Percentiles rank a stretch among this genome's conserved stretches.
phyloP scores from a whole-genome alignment of 2,113 vertebrate genomes.

The Chrysochloris asiatica region DNA sequence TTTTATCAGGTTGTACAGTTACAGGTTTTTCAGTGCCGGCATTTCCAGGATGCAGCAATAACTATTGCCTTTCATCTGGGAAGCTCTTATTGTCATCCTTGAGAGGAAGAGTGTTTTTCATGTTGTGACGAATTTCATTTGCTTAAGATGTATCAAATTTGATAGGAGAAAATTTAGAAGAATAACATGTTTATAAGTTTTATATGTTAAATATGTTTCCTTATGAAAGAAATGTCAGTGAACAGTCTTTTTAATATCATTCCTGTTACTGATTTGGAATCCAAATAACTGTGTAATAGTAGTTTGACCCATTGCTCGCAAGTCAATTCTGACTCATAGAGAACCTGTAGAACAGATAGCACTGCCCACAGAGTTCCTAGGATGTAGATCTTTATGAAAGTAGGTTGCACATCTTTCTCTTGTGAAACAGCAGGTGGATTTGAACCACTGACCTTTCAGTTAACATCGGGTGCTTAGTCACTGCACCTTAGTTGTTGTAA shows the following conservation, averaged over 20 bases:
- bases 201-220: background rate
- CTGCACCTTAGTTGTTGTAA: background rate
- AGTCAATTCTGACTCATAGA: background rate
- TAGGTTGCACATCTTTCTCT: background rate
- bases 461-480: background rate
- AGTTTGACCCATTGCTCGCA: background rate
- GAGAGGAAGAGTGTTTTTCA: background rate
- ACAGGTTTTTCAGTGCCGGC: background rate
- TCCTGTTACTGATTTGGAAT: background rate
- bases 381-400: background rate
- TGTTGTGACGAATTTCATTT: background rate
- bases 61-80: background rate
- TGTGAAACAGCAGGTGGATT: background rate
- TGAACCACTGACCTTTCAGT: background rate
- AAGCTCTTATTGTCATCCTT: background rate
- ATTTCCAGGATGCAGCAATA: background rate
- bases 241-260: background rate
- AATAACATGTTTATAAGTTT: background rate
- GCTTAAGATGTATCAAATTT: background rate
- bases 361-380: background rate
- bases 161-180: background rate
- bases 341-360: background rate
- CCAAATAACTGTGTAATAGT: background rate
- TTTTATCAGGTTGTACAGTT: background rate
- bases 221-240: conserved; percentile 2